Conservation (phyloP, 2,888 invertebrate species). For the Cremastinae sp. region DNA sequence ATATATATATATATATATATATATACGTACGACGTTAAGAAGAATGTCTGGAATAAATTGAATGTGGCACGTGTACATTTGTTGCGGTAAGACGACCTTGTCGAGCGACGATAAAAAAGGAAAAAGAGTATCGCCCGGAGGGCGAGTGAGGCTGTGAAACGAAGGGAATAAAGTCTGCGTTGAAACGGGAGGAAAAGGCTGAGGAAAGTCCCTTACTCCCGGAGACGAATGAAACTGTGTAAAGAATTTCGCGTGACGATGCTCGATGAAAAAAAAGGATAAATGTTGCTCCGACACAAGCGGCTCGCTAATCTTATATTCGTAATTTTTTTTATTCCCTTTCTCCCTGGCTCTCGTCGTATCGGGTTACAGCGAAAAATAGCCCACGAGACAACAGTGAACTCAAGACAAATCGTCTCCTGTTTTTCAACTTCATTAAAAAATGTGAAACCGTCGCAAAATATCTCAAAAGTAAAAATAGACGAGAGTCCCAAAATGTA, state of each 20-base stretch:
- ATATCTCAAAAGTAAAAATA: too few relatives aligned
- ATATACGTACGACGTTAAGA: neutral
- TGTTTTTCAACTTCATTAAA: too few relatives aligned
- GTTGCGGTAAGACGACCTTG: conserved; percentile 36
- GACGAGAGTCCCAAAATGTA: too few relatives aligned
- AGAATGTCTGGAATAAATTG: conserved; percentile 35
- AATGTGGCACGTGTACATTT: conserved; percentile 28
- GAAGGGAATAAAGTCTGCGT: conserved; percentile 14
- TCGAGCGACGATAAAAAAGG: conserved; percentile 8
- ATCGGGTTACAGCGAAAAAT: conserved; percentile 10
- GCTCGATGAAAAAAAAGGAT: conserved; percentile 15
- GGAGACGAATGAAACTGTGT: neutral
- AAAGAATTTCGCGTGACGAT: conserved; percentile 3
- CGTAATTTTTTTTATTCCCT: conserved; percentile 26
- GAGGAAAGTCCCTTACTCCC: conserved; percentile 9
- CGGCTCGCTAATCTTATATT: conserved; percentile 51
- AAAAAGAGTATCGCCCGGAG: conserved; percentile 3
- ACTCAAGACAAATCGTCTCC: neutral
- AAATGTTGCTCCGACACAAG: conserved; percentile 51
- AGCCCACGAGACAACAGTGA: neutral
- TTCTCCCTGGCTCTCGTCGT: conserved; percentile 24
- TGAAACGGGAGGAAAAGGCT: conserved; percentile 25
- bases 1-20: too few relatives aligned
- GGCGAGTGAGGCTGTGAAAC: conserved; percentile 18
- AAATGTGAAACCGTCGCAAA: too few relatives aligned